Percentiles rank a stretch among this genome's conserved stretches.
Evolutionary conservation across 53 echinoderm and acorn worm species (phyloP).

Genomic region (Paelopatides confundens): DNA sequence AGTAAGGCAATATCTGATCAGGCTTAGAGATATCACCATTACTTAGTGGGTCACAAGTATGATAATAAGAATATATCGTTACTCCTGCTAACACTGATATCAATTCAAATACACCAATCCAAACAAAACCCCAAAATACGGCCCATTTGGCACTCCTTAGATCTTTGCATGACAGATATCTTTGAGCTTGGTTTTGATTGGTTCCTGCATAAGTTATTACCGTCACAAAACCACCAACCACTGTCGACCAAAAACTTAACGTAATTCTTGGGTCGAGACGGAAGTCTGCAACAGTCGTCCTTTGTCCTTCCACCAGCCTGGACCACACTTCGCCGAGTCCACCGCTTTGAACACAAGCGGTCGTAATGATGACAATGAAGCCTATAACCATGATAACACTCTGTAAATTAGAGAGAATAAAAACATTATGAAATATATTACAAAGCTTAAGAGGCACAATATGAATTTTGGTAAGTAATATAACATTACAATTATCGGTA

Average conservation of each 20-base stretch:
- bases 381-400: background rate
- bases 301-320: background rate
- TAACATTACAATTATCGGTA: too few relatives aligned
- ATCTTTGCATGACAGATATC: slow-evolving; percentile 15
- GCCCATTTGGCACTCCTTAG: background rate
- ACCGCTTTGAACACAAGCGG: background rate
- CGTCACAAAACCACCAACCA: background rate
- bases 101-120: background rate
- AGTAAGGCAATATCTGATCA: slow-evolving; percentile 26
- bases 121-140: background rate
- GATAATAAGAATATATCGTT: background rate
- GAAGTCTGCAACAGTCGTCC: slow-evolving; percentile 5
- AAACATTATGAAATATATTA: too few relatives aligned
- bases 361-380: background rate
- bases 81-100: too few relatives aligned
- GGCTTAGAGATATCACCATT: background rate
- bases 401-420: background rate
- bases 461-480: too few relatives aligned
- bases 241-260: background rate
- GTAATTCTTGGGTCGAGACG: background rate
- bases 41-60: slow-evolving; percentile 12
- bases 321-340: background rate
- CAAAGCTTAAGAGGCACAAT: too few relatives aligned
- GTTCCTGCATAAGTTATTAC: background rate
- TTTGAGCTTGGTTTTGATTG: slow-evolving; percentile 28